Evolutionary conservation across 2,113 vertebrate species (phyloP), one percentile per base, ranked within the genome.

Genomic region (Datnioides undecimradiatus): DNA sequence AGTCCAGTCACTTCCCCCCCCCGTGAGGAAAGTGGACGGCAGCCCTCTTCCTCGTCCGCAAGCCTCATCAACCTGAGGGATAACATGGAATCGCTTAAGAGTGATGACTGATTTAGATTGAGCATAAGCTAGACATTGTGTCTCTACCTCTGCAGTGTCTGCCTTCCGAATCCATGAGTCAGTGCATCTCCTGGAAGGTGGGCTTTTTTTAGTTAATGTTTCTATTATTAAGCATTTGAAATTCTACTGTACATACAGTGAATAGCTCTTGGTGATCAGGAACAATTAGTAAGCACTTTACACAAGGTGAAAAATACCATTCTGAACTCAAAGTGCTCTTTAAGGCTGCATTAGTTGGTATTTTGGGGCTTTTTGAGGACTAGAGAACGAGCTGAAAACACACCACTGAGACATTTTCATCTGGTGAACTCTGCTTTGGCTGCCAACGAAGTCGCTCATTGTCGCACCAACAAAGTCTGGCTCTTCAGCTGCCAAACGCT

Each of bases 131-230:
- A 23, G 17, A 83, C 72, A 67, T 63, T n/a, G 72, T 9, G 4
- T 58, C 8, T 40, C 49, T 33, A 11, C 34, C 21, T 51, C 33
- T 38, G 17, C 1, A 13, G 45, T 58, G 6, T 70, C 49, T 4
- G 14, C 14, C 14, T 66, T 65, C 49, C 3, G 1, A 23, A 14
- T 25, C 21, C 13, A 43, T 86, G 70, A 85, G 60, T 90, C 85
- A 88, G 31, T 3, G n/a, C 69, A 16, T 54, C 6, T 85, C 68
- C 79, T 58, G 59, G 58, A 83, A 59, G 23, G 4, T 19, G 23
- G 0, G 2, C 23, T 46, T 63, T 38, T 48, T 19, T 41, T 21
- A 16, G 13, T 34, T 36, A 1, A 11, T 5, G 13, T 29, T 60
- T 58, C 52, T 46, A 64, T 77, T 17, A 48, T 65, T 74, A 46